phyloP scores from a whole-genome alignment of 2,113 vertebrate species.

The Antechinus stuartii region DNA sequence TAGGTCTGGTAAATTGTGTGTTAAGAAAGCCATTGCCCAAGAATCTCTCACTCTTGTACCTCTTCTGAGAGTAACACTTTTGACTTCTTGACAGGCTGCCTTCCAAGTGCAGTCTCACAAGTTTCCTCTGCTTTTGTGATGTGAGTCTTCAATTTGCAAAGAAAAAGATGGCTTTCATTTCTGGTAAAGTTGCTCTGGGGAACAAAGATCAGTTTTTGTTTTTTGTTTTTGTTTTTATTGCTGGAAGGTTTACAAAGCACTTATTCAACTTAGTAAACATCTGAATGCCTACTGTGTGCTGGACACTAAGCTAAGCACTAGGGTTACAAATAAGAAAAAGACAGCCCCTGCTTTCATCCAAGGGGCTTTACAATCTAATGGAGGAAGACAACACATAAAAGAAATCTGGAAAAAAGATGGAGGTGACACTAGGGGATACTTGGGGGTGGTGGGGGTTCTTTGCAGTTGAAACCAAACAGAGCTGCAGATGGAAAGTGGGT shows the following conservation, averaged over 20 bases:
- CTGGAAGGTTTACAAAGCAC: not conserved
- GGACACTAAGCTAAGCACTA: not conserved
- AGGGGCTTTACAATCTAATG: not conserved
- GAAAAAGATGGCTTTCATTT: not conserved
- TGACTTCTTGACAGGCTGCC: not conserved
- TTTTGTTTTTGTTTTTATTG: not conserved
- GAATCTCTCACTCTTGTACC: not conserved
- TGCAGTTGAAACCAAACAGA: not conserved
- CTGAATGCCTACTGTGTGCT: not conserved
- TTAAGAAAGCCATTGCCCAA: not conserved
- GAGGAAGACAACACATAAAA: not conserved
- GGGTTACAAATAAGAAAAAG: not conserved
- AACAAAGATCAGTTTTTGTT: not conserved
- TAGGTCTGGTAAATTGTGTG: not conserved
- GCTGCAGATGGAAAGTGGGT: not conserved
- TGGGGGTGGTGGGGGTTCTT: not conserved
- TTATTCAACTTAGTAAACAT: not conserved
- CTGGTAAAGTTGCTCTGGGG: not conserved
- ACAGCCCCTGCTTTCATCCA: not conserved
- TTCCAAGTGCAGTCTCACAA: not conserved
- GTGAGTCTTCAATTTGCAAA: not conserved
- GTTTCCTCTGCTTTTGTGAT: not conserved
- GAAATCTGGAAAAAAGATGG: not conserved
- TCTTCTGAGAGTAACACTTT: accelerated
- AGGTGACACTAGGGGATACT: not conserved